A percentile compares a stretch with the other conserved stretches of the same genome.
Conservation (phyloP, 2,888 invertebrate species). For the Urechis unicinctus region DNA sequence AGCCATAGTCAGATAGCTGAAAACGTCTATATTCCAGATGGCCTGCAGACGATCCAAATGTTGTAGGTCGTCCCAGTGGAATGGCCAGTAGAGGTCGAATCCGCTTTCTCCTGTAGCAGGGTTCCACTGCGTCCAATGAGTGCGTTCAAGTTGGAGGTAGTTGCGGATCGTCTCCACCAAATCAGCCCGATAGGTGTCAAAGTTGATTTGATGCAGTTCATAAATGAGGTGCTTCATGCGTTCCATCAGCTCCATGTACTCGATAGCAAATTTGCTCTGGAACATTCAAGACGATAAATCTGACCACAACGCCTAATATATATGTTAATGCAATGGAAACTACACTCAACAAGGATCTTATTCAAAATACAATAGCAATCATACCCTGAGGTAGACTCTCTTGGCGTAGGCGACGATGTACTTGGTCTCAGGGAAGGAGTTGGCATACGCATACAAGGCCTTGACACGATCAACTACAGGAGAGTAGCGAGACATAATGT, state of each 20-base stretch:
- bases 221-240: neutral
- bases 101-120: conserved; percentile 37
- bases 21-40: conserved; percentile 12
- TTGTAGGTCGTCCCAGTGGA: conserved; percentile 11
- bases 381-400: too few relatives aligned
- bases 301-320: too few relatives aligned
- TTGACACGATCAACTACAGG: neutral
- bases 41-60: conserved; percentile 1
- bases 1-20: conserved; percentile 6
- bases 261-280: neutral
- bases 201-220: neutral
- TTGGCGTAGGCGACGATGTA: neutral
- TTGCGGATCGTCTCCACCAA: conserved; percentile 24
- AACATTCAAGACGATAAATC: too few relatives aligned
- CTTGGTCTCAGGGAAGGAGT: neutral
- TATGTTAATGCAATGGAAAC: too few relatives aligned
- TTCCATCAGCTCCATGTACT: neutral
- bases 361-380: too few relatives aligned
- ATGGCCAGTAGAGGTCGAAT: conserved; percentile 28
- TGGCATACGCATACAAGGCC: neutral
- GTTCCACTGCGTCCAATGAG: conserved; percentile 30
- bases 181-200: neutral
- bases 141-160: conserved; percentile 27
- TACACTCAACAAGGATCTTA: too few relatives aligned
- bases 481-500: neutral